These are phyloP conservation scores for Netelia virgata DNA, from an alignment of 2,888 invertebrate species.

Conservation along the genomic window DNA sequence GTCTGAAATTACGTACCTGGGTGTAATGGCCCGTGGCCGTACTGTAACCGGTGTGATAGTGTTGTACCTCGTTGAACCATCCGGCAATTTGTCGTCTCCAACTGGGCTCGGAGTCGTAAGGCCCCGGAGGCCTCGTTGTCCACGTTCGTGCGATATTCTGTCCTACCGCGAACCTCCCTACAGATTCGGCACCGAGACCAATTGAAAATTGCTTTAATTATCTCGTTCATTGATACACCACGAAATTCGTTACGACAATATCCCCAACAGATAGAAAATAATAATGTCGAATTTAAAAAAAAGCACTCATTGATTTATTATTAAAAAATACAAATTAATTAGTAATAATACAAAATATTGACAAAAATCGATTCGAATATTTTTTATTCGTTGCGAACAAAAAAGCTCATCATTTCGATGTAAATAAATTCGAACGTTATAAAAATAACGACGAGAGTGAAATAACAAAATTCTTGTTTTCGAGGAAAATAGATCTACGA, in stretches of 20 bases:
- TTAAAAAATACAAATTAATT: neutral
- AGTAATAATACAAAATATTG: neutral
- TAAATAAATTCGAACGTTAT: too few relatives aligned
- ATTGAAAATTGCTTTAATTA: slow-evolving; percentile 6
- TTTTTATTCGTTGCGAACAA: too few relatives aligned
- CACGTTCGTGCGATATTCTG: slow-evolving; percentile 94
- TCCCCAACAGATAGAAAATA: neutral
- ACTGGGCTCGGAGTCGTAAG: slow-evolving; percentile 89
- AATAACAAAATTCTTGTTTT: too few relatives aligned
- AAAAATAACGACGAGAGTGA: too few relatives aligned
- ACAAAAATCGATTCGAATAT: too few relatives aligned
- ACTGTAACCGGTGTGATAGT: slow-evolving; percentile 87
- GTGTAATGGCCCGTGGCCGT: slow-evolving; percentile 93
- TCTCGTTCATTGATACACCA: neutral
- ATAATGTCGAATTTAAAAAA: neutral
- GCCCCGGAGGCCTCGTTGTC: slow-evolving; percentile 89
- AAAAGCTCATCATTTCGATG: too few relatives aligned
- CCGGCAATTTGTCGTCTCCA: slow-evolving; percentile 91
- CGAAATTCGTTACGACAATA: neutral
- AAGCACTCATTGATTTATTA: neutral
- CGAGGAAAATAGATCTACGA: too few relatives aligned
- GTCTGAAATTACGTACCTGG: slow-evolving; percentile 87
- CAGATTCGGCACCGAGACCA: slow-evolving; percentile 65
- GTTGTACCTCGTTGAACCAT: slow-evolving; percentile 93
- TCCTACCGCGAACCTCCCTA: slow-evolving; percentile 92